phyloP scores from a whole-genome alignment of 1,140 invertebrate species.

The Drosophila sp. region DNA sequence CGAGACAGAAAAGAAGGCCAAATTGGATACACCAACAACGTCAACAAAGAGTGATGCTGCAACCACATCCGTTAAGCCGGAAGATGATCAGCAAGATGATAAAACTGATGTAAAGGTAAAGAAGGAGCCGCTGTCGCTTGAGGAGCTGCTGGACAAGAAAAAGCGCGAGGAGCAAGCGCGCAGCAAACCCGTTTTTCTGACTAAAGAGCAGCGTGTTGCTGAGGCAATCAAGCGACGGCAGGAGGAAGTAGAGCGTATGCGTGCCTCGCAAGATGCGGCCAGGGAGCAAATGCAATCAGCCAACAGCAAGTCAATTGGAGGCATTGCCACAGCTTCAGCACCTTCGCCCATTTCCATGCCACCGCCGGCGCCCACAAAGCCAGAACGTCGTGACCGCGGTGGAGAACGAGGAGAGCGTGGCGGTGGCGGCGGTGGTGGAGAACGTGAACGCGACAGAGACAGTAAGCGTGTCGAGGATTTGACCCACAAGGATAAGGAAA shows the following conservation, averaged over 20 bases:
- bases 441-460: slow-evolving; percentile 58
- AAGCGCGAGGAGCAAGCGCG: slow-evolving; percentile 97
- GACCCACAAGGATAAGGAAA: slow-evolving; percentile 94
- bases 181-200: slow-evolving; percentile 98
- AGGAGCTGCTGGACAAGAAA: slow-evolving; percentile 97
- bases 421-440: slow-evolving; percentile 72
- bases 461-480: slow-evolving; percentile 86
- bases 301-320: slow-evolving; percentile 40
- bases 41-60: too few species aligned
- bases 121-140: slow-evolving; percentile 96
- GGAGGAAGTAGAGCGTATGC: slow-evolving; percentile 91
- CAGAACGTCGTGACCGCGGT: slow-evolving; percentile 58
- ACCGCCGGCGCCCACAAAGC: slow-evolving; percentile 44
- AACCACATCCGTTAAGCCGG: not conserved
- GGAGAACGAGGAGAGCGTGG: slow-evolving; percentile 68
- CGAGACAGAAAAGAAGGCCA: slow-evolving; percentile 56
- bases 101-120: slow-evolving; percentile 78
- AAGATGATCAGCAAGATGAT: slow-evolving; percentile 76
- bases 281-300: slow-evolving; percentile 58
- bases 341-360: slow-evolving; percentile 45
- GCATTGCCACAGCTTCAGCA: slow-evolving; percentile 63
- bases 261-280: slow-evolving; percentile 81
- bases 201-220: slow-evolving; percentile 96
- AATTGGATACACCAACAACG: slow-evolving; percentile 38
- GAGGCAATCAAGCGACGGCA: slow-evolving; percentile 95